phyloP scores from a whole-genome alignment of 2,888 invertebrate genomes.

The Palloptera scutellata region DNA sequence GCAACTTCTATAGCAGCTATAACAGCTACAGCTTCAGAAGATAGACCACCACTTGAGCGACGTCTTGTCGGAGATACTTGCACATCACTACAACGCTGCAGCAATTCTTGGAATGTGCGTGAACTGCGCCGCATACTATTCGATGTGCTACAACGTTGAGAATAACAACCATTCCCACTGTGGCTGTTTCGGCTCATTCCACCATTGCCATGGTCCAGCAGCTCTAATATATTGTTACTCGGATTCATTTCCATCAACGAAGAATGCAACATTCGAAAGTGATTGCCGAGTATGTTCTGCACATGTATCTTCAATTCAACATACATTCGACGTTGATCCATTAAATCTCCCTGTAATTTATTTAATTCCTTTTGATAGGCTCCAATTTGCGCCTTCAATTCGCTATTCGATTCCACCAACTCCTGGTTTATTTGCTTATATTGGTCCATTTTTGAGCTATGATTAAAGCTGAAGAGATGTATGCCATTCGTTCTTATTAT shows the following conservation, averaged over 20 bases:
- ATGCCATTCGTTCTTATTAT: too few relatives aligned
- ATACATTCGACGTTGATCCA: conserved; percentile 31
- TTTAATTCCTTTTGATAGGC: conserved; percentile 32
- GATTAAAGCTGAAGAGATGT: too few relatives aligned
- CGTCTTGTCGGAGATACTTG: conserved; percentile 21
- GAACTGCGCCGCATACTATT: background rate
- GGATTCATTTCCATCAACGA: conserved; percentile 19
- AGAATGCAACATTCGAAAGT: conserved; percentile 4
- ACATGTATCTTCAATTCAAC: conserved; percentile 11
- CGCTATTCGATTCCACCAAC: conserved; percentile 32
- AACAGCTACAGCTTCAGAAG: background rate
- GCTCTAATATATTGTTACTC: conserved; percentile 2
- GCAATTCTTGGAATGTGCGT: conserved; percentile 19
- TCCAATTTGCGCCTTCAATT: conserved; percentile 30
- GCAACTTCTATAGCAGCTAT: background rate
- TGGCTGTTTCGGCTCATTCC: conserved; percentile 7
- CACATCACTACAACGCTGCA: conserved; percentile 7
- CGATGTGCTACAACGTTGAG: conserved; percentile 9
- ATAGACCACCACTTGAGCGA: background rate
- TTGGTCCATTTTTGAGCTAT: conserved; percentile 38
- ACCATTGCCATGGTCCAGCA: conserved; percentile 2
- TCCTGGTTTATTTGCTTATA: conserved; percentile 44
- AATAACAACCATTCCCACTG: conserved; percentile 2
- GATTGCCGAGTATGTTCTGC: conserved; percentile 2
- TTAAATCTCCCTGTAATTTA: conserved; percentile 24